phyloP scores from a whole-genome alignment of 2,113 vertebrate genomes.

The Synodontis membranacea region DNA sequence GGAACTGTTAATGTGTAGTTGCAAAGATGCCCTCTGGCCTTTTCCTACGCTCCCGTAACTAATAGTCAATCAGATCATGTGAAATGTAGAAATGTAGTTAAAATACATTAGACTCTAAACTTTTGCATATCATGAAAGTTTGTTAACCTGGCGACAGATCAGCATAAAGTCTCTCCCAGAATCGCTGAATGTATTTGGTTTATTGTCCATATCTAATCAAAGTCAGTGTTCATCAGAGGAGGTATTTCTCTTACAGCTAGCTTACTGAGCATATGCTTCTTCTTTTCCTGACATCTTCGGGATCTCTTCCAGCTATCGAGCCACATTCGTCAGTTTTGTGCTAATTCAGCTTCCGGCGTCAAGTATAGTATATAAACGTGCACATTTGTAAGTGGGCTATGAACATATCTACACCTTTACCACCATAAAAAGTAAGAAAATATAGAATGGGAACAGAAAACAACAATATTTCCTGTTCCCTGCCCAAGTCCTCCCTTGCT shows the following conservation, averaged over 20 bases:
- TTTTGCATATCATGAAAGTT: neutral
- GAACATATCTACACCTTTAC: neutral
- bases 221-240: neutral
- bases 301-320: neutral
- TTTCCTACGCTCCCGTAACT: neutral
- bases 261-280: neutral
- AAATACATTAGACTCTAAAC: neutral
- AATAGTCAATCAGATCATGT: constrained; percentile 8
- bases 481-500: neutral
- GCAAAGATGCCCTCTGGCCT: neutral
- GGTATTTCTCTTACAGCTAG: neutral
- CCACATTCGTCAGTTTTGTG: neutral
- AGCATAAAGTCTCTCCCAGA: neutral
- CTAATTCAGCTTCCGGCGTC: neutral
- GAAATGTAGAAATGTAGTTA: neutral
- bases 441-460: neutral
- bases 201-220: neutral
- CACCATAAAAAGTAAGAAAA: neutral
- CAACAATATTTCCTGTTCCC: too few relatives aligned
- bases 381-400: neutral
- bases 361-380: neutral
- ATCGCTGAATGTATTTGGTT: neutral
- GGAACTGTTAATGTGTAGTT: neutral
- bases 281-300: neutral
- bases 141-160: neutral